Evolutionary conservation across 2,113 vertebrate species (phyloP).

Genomic region (Benitochromis conjunctus): DNA sequence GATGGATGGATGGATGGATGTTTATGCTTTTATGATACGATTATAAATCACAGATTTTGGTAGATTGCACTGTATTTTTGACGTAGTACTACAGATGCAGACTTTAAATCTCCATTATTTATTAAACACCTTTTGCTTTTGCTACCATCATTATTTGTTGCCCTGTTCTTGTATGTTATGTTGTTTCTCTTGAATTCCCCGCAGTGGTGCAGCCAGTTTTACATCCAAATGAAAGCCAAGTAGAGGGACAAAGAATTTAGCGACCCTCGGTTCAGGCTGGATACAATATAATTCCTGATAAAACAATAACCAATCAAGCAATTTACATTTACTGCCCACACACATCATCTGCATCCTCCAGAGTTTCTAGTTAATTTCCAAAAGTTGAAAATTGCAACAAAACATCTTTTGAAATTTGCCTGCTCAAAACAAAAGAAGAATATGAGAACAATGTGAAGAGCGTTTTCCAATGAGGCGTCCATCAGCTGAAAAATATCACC

Average conservation of each 20-base stretch:
- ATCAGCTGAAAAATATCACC: background rate
- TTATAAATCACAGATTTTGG: background rate
- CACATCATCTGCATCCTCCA: constrained; percentile 7
- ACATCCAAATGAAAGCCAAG: background rate
- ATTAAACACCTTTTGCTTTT: background rate
- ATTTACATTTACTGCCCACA: constrained; percentile 15
- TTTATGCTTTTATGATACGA: background rate
- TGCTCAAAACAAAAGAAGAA: constrained; percentile 1
- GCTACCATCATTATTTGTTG: background rate
- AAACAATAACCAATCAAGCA: constrained; percentile 57
- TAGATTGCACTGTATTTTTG: background rate
- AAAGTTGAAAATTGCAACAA: background rate
- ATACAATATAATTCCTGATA: constrained; percentile 26
- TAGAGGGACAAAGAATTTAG: background rate
- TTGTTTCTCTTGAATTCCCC: background rate
- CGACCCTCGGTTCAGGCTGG: background rate
- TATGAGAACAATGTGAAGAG: background rate
- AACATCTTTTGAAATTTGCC: background rate
- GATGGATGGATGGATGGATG: too few species aligned
- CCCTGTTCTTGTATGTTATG: background rate
- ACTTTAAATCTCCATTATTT: background rate
- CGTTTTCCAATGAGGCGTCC: background rate
- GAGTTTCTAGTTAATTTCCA: background rate
- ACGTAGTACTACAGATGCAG: background rate
- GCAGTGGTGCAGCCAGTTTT: background rate